Percentiles rank a stretch among this genome's conserved stretches.
Evolutionary conservation across 2,797 vertebrate species (phyloP).

Genomic region (Chaetodon trifasciatus): DNA sequence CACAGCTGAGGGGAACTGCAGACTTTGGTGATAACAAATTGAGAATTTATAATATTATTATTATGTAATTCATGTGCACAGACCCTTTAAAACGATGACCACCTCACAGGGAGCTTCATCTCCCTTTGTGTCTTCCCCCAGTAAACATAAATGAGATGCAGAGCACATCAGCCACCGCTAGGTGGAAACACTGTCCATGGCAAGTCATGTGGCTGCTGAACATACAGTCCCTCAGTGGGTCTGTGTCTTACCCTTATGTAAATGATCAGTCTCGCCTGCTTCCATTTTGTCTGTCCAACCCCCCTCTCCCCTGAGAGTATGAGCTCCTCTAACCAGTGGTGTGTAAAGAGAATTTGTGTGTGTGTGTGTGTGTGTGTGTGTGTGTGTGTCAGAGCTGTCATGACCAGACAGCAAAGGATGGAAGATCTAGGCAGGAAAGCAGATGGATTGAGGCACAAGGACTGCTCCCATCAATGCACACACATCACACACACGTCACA

Average conservation of each 20-base stretch:
- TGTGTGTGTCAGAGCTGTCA: conserved; percentile 68
- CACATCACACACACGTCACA: conserved; percentile 48
- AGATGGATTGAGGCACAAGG: conserved; percentile 73
- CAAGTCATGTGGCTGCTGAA: background rate
- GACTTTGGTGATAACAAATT: background rate
- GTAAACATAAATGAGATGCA: conserved; percentile 14
- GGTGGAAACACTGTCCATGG: conserved; percentile 70
- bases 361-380: conserved; percentile 24
- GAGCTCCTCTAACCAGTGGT: conserved; percentile 57
- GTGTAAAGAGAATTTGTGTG: conserved; percentile 47
- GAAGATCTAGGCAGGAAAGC: conserved; percentile 65
- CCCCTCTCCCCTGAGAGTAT: conserved; percentile 63
- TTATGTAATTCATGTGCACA: background rate
- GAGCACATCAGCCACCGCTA: conserved; percentile 56
- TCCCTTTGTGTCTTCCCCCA: conserved; percentile 29
- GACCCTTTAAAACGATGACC: background rate
- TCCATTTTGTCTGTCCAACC: conserved; percentile 72
- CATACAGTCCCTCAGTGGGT: conserved; percentile 36
- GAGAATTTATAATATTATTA: too few species aligned
- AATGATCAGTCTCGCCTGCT: conserved; percentile 75
- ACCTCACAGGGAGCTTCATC: background rate
- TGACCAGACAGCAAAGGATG: conserved; percentile 70
- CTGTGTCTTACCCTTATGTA: conserved; percentile 69
- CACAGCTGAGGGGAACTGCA: too few species aligned
- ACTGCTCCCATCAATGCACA: conserved; percentile 55